phyloP scores from a whole-genome alignment of 1,140 invertebrate species.

The Lordiphosa stackelbergi region DNA sequence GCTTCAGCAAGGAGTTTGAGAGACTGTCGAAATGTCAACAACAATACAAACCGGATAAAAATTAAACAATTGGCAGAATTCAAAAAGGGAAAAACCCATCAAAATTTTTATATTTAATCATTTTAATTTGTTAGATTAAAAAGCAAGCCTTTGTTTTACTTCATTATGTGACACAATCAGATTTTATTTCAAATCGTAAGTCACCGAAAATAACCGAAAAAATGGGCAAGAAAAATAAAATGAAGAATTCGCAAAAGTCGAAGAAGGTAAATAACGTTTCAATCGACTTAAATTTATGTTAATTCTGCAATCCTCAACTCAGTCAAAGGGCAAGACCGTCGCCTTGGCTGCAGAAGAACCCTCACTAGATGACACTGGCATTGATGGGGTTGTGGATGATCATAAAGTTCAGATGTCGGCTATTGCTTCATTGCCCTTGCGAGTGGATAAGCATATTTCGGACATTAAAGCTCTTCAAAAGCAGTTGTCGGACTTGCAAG shows the following conservation, averaged over 20 bases:
- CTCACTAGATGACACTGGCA: background rate
- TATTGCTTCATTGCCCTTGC: slow-evolving; percentile 18
- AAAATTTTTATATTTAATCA: too few species aligned
- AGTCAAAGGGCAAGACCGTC: background rate
- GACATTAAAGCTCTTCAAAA: slow-evolving; percentile 20
- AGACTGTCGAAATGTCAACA: background rate
- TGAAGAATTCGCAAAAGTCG: background rate
- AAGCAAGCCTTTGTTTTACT: too few species aligned
- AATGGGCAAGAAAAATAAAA: slow-evolving; percentile 37
- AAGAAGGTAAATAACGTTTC: slow-evolving; percentile 17
- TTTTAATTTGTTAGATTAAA: too few species aligned
- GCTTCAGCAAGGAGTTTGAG: background rate
- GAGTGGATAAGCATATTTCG: slow-evolving; percentile 26
- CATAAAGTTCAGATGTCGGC: slow-evolving; percentile 20
- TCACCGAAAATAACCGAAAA: background rate
- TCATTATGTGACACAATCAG: background rate
- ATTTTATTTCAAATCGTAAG: background rate
- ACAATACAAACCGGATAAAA: too few species aligned
- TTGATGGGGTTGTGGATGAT: background rate
- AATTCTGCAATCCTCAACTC: too few species aligned
- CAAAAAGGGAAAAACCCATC: too few species aligned
- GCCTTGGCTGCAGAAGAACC: background rate
- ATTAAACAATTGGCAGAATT: too few species aligned
- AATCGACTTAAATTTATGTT: background rate
- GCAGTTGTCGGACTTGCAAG: slow-evolving; percentile 26